These are phyloP conservation scores for Caenorhabditis sp. DNA, from an alignment of 2,888 invertebrate species.

Conservation along the genomic window DNA sequence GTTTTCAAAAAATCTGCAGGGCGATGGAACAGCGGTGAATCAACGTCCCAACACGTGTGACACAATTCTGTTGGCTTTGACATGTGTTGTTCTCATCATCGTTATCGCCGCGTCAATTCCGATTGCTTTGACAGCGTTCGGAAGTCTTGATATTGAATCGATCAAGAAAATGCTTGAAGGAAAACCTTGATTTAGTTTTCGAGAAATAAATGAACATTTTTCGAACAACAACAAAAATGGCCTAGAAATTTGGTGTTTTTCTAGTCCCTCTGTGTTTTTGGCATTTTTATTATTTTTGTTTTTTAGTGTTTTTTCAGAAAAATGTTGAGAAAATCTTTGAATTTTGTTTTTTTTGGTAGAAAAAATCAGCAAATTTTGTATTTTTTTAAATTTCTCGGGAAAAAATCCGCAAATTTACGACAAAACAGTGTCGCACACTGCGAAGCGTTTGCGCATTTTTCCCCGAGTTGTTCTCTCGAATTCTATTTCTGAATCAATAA, in stretches of 20 bases:
- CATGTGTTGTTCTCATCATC: slow-evolving; percentile 10
- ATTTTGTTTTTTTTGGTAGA: too few species aligned
- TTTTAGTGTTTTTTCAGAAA: neutral
- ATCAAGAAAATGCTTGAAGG: neutral
- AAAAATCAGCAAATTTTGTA: too few species aligned
- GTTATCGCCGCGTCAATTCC: slow-evolving; percentile 12
- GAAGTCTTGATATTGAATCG: slow-evolving; percentile 10
- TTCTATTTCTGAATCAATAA: too few species aligned
- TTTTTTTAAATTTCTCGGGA: too few species aligned
- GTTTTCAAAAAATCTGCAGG: too few species aligned
- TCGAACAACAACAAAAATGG: neutral
- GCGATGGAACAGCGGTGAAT: slow-evolving; percentile 11
- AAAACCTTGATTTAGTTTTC: too few species aligned
- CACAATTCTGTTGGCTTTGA: slow-evolving; percentile 12
- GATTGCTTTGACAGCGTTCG: slow-evolving; percentile 6
- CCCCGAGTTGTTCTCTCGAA: too few species aligned
- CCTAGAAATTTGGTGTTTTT: neutral
- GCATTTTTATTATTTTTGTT: neutral
- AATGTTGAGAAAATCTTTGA: too few species aligned
- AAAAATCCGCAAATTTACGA: too few species aligned
- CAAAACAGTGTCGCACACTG: too few species aligned
- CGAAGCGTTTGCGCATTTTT: too few species aligned
- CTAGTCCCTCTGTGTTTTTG: neutral
- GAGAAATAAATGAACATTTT: too few species aligned
- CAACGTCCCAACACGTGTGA: slow-evolving; percentile 25